Percentiles rank a stretch among this genome's conserved stretches.
Conservation (phyloP, 2,888 invertebrate genomes). For the Myathropa florea region DNA sequence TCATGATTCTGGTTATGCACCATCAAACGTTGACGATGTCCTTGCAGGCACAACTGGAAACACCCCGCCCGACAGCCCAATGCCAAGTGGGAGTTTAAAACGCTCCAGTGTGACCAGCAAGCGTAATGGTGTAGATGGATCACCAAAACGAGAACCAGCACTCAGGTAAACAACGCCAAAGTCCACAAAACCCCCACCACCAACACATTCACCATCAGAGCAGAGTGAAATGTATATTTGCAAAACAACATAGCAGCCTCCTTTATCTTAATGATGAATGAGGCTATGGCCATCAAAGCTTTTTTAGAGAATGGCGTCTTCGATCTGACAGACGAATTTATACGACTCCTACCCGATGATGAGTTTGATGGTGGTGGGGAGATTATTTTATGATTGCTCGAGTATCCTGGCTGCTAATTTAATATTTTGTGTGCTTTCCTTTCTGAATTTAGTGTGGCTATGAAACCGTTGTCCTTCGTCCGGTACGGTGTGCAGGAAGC, state of each 20-base stretch:
- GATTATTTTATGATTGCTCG: not conserved
- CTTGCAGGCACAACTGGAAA: slow-evolving; percentile 82
- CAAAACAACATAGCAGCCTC: not conserved
- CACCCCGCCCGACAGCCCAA: slow-evolving; percentile 83
- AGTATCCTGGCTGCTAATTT: slow-evolving; percentile 6
- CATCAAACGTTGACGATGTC: slow-evolving; percentile 83
- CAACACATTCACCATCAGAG: slow-evolving; percentile 15
- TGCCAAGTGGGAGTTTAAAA: slow-evolving; percentile 78
- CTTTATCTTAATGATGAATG: not conserved
- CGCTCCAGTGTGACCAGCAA: slow-evolving; percentile 78
- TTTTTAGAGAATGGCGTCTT: not conserved
- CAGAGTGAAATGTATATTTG: slow-evolving; percentile 1
- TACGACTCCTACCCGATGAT: not conserved
- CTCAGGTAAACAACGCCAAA: slow-evolving; percentile 75
- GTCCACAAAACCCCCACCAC: not conserved
- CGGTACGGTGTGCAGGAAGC: slow-evolving; percentile 80
- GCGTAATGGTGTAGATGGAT: slow-evolving; percentile 78
- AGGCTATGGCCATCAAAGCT: not conserved
- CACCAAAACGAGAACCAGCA: slow-evolving; percentile 79
- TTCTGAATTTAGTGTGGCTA: slow-evolving; percentile 82
- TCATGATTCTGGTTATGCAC: slow-evolving; percentile 91
- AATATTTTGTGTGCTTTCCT: slow-evolving; percentile 28
- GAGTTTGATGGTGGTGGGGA: not conserved
- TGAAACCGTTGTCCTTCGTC: slow-evolving; percentile 83
- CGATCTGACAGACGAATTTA: not conserved